A percentile compares a stretch with the other conserved stretches of the same genome.
phyloP scores from a whole-genome alignment of 2,888 invertebrate species.

The Phaedon cochleariae region DNA sequence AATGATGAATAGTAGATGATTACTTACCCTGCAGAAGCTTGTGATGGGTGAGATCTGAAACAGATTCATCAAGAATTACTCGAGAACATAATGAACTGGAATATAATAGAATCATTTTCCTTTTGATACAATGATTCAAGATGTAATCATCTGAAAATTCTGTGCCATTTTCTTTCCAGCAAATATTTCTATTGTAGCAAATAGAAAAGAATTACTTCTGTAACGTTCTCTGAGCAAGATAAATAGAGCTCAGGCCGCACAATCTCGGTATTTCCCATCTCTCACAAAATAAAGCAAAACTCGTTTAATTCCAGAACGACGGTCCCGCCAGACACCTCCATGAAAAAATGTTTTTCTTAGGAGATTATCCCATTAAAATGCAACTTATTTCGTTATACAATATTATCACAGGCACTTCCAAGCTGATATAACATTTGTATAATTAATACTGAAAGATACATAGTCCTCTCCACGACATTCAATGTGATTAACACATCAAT shows the following conservation, averaged over 20 bases:
- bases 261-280: not conserved
- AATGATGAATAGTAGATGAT: not conserved
- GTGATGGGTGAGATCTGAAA: constrained; percentile 87
- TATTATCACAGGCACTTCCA: too few relatives aligned
- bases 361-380: not conserved
- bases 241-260: not conserved
- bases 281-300: not conserved
- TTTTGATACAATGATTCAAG: not conserved
- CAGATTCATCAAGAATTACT: constrained; percentile 50
- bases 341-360: not conserved
- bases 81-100: not conserved
- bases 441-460: too few relatives aligned
- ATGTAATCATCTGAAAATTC: not conserved
- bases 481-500: too few relatives aligned
- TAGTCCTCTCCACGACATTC: too few relatives aligned
- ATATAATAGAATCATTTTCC: not conserved
- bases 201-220: not conserved
- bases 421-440: too few relatives aligned
- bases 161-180: not conserved
- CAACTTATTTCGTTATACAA: too few relatives aligned
- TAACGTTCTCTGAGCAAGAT: not conserved
- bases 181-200: not conserved
- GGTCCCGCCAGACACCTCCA: not conserved
- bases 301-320: not conserved
- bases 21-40: constrained; percentile 86